These are phyloP conservation scores for Carollia perspicillata DNA, from an alignment of 2,113 vertebrate species.

Conservation along the genomic window DNA sequence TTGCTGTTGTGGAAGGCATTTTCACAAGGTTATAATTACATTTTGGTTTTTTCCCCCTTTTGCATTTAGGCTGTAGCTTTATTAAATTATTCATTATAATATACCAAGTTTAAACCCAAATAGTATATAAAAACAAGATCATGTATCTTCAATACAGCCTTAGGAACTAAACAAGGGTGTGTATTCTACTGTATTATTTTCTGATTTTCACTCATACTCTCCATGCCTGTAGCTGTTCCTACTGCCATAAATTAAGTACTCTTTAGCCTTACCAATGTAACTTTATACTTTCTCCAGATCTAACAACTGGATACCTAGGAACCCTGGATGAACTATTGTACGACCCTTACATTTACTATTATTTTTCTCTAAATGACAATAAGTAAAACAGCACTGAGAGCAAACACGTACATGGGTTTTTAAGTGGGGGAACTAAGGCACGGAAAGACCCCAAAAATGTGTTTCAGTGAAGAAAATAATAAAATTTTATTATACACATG, in stretches of 20 bases:
- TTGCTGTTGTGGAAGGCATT: conserved; percentile 69
- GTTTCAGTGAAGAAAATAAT: not conserved
- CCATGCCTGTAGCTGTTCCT: not conserved
- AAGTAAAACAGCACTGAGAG: not conserved
- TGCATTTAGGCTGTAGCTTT: conserved; percentile 68
- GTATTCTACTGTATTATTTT: conserved; percentile 44
- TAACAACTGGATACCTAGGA: not conserved
- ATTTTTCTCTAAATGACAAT: not conserved
- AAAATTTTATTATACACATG: not conserved
- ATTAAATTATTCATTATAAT: conserved; percentile 79
- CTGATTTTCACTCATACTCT: conserved; percentile 41
- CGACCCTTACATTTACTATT: not conserved
- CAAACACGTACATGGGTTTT: not conserved
- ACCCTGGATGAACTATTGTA: not conserved
- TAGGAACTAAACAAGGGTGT: conserved; percentile 57
- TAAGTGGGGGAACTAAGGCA: not conserved
- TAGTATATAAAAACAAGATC: conserved; percentile 68
- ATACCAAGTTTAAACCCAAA: conserved; percentile 69
- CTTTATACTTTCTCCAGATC: not conserved
- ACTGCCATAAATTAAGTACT: conserved; percentile 34
- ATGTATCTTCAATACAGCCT: conserved; percentile 64
- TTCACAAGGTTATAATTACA: conserved; percentile 74
- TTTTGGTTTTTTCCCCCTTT: conserved; percentile 41
- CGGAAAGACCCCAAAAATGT: not conserved
- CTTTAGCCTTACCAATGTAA: not conserved